A percentile compares a stretch with the other conserved stretches of the same genome.
These are phyloP conservation scores for Antechinus stuartii DNA, from an alignment of 2,113 vertebrate genomes.

Conservation along the genomic window DNA sequence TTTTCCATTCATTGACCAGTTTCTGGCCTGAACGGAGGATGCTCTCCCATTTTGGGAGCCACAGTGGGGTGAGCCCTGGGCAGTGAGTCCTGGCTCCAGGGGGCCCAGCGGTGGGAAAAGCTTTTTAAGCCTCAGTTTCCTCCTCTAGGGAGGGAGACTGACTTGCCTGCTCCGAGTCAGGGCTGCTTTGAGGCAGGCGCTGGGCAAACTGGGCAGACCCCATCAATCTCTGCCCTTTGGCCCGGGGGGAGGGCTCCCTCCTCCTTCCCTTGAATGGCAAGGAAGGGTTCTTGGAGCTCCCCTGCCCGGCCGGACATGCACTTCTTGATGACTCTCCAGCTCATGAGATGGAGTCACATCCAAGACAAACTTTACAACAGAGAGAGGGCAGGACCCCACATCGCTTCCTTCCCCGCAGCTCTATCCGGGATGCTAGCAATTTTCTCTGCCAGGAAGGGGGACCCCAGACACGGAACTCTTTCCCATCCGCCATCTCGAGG, in stretches of 20 bases:
- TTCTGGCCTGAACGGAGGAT: background rate
- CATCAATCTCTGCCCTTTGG: background rate
- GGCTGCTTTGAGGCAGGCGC: slow-evolving; percentile 1
- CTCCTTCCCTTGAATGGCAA: slow-evolving; percentile 4
- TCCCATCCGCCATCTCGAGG: background rate
- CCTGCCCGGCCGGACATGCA: background rate
- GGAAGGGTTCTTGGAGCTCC: slow-evolving; percentile 47
- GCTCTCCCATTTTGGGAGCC: background rate
- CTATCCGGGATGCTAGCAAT: slow-evolving; percentile 54
- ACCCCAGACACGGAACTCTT: background rate
- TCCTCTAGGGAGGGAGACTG: background rate
- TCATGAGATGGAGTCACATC: slow-evolving; percentile 66
- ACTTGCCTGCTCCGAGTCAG: background rate
- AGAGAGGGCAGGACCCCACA: slow-evolving; percentile 69
- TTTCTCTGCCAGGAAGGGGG: slow-evolving; percentile 36
- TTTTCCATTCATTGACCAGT: slow-evolving; percentile 15
- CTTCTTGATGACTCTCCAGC: slow-evolving; percentile 52
- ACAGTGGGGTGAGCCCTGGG: background rate
- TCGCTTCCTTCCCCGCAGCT: slow-evolving; percentile 65
- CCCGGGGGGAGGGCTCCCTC: slow-evolving; percentile 60
- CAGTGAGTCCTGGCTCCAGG: background rate
- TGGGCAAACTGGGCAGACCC: background rate
- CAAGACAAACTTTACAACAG: slow-evolving; percentile 74
- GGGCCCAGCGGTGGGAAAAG: background rate
- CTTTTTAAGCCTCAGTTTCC: background rate